Evolutionary conservation across 2,797 vertebrate genomes (phyloP).

Genomic region (Molossus molossus): DNA sequence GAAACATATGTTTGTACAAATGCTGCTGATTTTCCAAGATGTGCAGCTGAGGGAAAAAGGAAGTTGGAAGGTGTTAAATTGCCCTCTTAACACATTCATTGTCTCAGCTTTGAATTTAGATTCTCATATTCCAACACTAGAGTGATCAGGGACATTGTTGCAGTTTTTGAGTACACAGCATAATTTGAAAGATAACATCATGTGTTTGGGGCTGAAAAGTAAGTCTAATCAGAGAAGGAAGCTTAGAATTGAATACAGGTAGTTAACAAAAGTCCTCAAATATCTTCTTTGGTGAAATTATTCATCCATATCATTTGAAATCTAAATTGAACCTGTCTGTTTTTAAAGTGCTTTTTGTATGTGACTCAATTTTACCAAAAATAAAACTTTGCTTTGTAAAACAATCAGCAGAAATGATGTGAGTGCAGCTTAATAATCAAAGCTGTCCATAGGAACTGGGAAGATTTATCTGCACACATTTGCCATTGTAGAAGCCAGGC

Average conservation of each 20-base stretch:
- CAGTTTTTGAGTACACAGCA: conserved; percentile 41
- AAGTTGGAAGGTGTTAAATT: conserved; percentile 72
- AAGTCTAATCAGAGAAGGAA: conserved; percentile 54
- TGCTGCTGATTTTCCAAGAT: conserved; percentile 71
- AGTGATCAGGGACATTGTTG: conserved; percentile 63
- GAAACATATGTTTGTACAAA: conserved; percentile 75
- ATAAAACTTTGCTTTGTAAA: conserved; percentile 18
- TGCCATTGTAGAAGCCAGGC: neutral
- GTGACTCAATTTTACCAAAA: conserved; percentile 15
- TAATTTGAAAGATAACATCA: conserved; percentile 52
- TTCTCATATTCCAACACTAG: conserved; percentile 55
- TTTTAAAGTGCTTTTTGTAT: conserved; percentile 22
- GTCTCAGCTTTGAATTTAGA: conserved; percentile 75
- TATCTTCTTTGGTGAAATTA: conserved; percentile 2
- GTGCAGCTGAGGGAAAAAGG: neutral
- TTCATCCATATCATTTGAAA: conserved; percentile 49
- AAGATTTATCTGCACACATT: neutral
- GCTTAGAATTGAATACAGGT: conserved; percentile 51
- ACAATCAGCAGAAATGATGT: neutral
- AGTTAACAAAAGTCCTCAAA: neutral
- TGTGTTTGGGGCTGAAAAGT: conserved; percentile 27
- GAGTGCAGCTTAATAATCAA: neutral
- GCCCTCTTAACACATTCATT: conserved; percentile 73
- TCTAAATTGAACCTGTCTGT: neutral
- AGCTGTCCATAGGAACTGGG: neutral